These are phyloP conservation scores for Phalacrocorax aristotelis DNA, from an alignment of 2,113 vertebrate species.

Conservation along the genomic window DNA sequence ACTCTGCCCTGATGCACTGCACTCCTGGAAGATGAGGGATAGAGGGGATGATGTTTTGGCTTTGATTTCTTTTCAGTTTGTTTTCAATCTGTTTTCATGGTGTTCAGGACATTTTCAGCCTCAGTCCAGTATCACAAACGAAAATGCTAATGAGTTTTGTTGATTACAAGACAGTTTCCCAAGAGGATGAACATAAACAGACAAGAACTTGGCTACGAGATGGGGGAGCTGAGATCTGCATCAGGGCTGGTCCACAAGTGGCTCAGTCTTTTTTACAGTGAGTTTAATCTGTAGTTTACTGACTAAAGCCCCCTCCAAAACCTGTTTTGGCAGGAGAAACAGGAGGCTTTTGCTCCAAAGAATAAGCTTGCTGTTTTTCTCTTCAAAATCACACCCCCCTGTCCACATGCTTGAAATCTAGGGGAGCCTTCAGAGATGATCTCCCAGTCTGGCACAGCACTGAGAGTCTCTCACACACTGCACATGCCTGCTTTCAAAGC, in stretches of 20 bases:
- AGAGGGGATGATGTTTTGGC: background rate
- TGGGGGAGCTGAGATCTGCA: background rate
- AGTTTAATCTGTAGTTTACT: background rate
- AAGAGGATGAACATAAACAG: background rate
- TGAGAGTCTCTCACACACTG: background rate
- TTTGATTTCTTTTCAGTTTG: background rate
- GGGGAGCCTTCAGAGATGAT: background rate
- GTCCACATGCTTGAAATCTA: background rate
- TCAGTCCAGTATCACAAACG: background rate
- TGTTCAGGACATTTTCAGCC: conserved; percentile 5
- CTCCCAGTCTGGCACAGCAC: background rate
- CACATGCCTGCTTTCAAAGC: background rate
- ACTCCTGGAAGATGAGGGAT: background rate
- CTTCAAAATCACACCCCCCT: background rate
- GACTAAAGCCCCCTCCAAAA: background rate
- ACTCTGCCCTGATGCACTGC: background rate
- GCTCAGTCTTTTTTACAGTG: background rate
- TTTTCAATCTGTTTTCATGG: background rate
- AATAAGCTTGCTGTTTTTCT: background rate
- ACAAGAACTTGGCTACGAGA: background rate
- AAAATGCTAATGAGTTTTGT: background rate
- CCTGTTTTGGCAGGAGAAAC: background rate
- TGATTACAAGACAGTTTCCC: background rate
- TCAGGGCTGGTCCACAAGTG: background rate
- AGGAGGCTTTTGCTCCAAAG: background rate